Percentiles rank a stretch among this genome's conserved stretches.
Evolutionary conservation across 2,113 vertebrate species (phyloP).

Genomic region (Calypte anna): DNA sequence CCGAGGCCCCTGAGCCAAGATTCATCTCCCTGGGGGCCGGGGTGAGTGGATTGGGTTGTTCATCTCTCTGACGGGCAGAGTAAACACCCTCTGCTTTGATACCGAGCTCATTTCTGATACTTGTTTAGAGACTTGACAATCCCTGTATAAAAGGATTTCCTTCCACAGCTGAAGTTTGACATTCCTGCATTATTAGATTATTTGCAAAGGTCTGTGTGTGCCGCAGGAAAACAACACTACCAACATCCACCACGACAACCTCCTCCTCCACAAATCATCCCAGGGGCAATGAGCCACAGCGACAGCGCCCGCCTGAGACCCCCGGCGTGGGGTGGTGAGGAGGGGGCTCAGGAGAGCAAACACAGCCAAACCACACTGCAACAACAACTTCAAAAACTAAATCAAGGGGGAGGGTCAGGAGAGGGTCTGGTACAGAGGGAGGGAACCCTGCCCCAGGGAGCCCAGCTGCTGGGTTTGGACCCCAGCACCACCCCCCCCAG

Average conservation of each 20-base stretch:
- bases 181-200: constrained; percentile 29
- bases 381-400: too few species aligned
- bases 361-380: fast-evolving
- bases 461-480: background rate
- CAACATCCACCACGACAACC: background rate
- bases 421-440: fast-evolving
- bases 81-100: constrained; percentile 17
- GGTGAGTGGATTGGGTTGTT: constrained; percentile 8
- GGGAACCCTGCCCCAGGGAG: background rate
- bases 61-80: constrained; percentile 42
- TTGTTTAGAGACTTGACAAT: constrained; percentile 40
- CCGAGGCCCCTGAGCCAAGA: background rate
- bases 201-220: constrained; percentile 15
- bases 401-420: fast-evolving
- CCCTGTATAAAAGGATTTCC: constrained; percentile 54
- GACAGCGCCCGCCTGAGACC: background rate
- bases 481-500: fast-evolving
- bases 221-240: constrained; percentile 35
- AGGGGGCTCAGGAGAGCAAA: background rate
- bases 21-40: background rate
- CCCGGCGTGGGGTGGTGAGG: fast-evolving
- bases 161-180: constrained; percentile 37
- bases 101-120: constrained; percentile 11
- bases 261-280: constrained; percentile 10
- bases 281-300: background rate